A percentile compares a stretch with the other conserved stretches of the same genome.
Conservation (phyloP, 2,888 invertebrate species). For the Glaucopsyche alexis region DNA sequence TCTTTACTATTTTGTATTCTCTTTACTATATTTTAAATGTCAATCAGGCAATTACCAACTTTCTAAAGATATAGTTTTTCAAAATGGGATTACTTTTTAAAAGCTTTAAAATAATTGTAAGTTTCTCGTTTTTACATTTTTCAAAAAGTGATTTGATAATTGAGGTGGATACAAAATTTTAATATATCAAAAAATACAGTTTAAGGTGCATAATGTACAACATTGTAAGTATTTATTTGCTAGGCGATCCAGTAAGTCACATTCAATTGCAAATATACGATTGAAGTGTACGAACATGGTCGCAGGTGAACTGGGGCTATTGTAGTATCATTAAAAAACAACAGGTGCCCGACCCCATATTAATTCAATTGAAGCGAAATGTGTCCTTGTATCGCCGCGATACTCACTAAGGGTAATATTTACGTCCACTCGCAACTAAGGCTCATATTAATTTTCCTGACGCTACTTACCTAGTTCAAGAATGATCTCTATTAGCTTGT, state of each 20-base stretch:
- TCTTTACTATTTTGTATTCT: not conserved
- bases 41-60: not conserved
- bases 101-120: not conserved
- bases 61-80: not conserved
- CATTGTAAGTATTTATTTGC: conserved; percentile 36
- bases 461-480: conserved; percentile 41
- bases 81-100: not conserved
- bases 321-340: conserved; percentile 54
- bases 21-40: not conserved
- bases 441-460: conserved; percentile 43
- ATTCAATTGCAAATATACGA: conserved; percentile 45
- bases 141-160: no score
- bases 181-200: no score
- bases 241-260: conserved; percentile 38
- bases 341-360: conserved; percentile 54
- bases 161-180: no score
- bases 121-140: not conserved
- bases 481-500: conserved; percentile 41
- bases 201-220: no score
- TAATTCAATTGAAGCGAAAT: conserved; percentile 53
- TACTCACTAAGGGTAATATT: conserved; percentile 47
- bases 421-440: no score
- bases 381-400: conserved; percentile 47
- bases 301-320: conserved; percentile 48
- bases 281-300: conserved; percentile 48